Base-by-base conservation (phyloP, 2,113 vertebrate species). In the Actenoides lindsayi region DNA sequence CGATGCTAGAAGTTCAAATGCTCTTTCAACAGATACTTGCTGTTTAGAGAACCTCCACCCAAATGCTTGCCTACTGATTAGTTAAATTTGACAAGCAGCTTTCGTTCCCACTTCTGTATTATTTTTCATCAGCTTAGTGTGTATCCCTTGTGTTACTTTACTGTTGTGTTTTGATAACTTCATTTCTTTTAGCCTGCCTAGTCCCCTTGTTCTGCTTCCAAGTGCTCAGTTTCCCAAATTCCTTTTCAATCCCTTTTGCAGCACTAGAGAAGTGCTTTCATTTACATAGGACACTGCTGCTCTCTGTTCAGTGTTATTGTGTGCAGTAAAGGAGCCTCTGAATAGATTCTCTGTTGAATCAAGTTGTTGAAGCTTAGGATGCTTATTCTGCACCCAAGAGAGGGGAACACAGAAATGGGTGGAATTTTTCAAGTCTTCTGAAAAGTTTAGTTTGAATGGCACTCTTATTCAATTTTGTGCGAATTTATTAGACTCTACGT, bases 181-280 rank as follows among this genome's bases (percentile, higher is more conserved):
- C 16, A 42, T 91, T 96, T 64, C 64, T 94, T 91, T 89, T 82
- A 87, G 77, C 65, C 33, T 92, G 80, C 28, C 35, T 84, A 46
- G 56, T 81, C 46, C 41, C 48, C 87, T 89, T 91, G 53, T 94
- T 94, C 84, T 69, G n/a, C 54, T 87, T 96, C 82, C 59, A 90
- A 91, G 54, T 5, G 2, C 44, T 60, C 33, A 20, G 46, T 92
- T 94, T 83, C 79, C 85, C 50, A 67, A 77, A 91, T 67, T 94
- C 78, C 70, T 84, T 71, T 84, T 69, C 87, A 91, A 20, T 76
- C 37, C 16, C 1, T 69, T 39, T 83, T 37, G 31, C 53, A 77
- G 46, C 14, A 8, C n/a, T 54, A 46, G 68, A 50, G 39, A 67
- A 86, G 77, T 37, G 71, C 60, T 94, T 86, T 83, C 1, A 9